A percentile compares a stretch with the other conserved stretches of the same genome.
Conservation (phyloP, 2,797 vertebrate genomes). For the Gadopsis bispinosus region DNA sequence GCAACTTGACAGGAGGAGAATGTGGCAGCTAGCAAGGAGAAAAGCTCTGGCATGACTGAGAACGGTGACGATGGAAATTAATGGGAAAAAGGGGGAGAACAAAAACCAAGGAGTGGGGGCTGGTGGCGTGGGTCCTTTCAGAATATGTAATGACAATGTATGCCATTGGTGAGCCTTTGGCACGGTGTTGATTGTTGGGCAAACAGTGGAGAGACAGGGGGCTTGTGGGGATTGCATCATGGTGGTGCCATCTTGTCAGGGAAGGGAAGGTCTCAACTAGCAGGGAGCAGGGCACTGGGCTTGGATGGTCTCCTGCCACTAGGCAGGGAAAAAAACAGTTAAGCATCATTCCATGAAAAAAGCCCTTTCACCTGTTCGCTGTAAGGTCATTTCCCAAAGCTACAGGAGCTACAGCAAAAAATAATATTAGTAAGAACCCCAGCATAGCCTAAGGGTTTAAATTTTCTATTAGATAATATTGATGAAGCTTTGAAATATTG, state of each 20-base stretch:
- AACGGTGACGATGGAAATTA: slow-evolving; percentile 93
- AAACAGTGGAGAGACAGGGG: slow-evolving; percentile 82
- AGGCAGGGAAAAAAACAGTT: slow-evolving; percentile 14
- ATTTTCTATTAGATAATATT: background rate
- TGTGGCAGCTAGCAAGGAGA: slow-evolving; percentile 92
- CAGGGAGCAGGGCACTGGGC: slow-evolving; percentile 53
- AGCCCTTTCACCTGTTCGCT: background rate
- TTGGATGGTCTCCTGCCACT: slow-evolving; percentile 25
- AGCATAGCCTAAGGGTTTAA: background rate
- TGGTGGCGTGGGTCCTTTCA: slow-evolving; percentile 84
- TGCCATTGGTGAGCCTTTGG: slow-evolving; percentile 90
- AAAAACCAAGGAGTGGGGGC: slow-evolving; percentile 73
- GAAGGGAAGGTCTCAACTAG: slow-evolving; percentile 90
- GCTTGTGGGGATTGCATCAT: slow-evolving; percentile 76
- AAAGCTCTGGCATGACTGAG: slow-evolving; percentile 88
- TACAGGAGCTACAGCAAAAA: background rate
- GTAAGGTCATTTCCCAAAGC: slow-evolving; percentile 10
- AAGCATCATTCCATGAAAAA: slow-evolving; percentile 4
- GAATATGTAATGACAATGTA: slow-evolving; percentile 87
- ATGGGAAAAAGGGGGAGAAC: slow-evolving; percentile 75
- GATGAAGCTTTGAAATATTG: background rate
- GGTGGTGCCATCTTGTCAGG: slow-evolving; percentile 86
- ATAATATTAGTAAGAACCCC: background rate
- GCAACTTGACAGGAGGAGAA: slow-evolving; percentile 98
- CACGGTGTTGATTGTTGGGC: slow-evolving; percentile 89